Percentiles rank a stretch among this genome's conserved stretches.
Evolutionary conservation across 2,797 vertebrate genomes (phyloP).

Genomic region (Agapornis canus): DNA sequence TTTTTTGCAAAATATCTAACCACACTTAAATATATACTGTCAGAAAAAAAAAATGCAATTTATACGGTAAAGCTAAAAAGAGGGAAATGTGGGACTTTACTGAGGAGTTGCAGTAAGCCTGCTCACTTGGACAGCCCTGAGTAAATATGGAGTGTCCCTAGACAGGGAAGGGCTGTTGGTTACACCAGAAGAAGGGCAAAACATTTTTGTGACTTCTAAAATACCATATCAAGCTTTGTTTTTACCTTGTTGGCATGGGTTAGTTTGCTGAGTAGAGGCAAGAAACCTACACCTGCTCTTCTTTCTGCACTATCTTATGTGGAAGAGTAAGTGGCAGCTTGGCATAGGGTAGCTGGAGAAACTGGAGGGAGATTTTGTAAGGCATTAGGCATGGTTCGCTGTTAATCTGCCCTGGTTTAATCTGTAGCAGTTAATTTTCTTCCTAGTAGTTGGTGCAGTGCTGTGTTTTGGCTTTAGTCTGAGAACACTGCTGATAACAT

Average conservation of each 20-base stretch:
- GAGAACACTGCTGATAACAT: not conserved
- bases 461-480: not conserved
- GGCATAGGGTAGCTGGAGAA: not conserved
- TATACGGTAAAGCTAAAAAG: not conserved
- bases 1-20: not conserved
- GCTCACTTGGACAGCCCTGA: not conserved
- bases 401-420: not conserved
- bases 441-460: not conserved
- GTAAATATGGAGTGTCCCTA: not conserved
- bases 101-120: not conserved
- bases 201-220: not conserved
- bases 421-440: not conserved
- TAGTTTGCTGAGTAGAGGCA: not conserved
- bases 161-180: not conserved
- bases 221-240: not conserved
- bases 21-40: not conserved
- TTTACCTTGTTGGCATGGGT: rapidly evolving
- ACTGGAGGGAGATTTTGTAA: not conserved
- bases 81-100: not conserved
- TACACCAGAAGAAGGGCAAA: not conserved
- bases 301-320: rapidly evolving
- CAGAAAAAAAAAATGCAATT: not conserved
- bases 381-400: not conserved
- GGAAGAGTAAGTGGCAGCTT: not conserved
- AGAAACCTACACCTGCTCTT: not conserved